Percentiles rank a stretch among this genome's conserved stretches.
phyloP scores from a whole-genome alignment of 2,888 invertebrate species.

The Allolobophora icterica region DNA sequence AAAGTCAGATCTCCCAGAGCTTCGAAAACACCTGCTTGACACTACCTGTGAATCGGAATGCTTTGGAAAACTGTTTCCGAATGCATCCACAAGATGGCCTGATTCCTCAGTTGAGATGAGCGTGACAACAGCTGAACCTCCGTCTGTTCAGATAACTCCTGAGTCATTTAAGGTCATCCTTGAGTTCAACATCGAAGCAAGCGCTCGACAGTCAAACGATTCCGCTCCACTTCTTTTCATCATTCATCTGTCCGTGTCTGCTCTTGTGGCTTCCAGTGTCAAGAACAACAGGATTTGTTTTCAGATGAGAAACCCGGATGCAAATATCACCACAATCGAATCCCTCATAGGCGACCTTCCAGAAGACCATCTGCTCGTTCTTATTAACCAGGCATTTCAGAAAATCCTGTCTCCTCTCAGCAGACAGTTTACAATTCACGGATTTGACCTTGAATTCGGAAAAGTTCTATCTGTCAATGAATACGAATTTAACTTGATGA shows the following conservation, averaged over 20 bases:
- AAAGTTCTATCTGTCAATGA: background rate
- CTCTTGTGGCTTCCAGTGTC: background rate
- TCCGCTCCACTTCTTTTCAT: background rate
- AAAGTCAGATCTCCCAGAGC: background rate
- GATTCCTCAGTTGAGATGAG: background rate
- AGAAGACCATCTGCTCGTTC: background rate
- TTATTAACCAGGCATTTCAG: constrained; percentile 1
- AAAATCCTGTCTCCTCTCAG: background rate
- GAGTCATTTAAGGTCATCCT: background rate
- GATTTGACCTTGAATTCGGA: background rate
- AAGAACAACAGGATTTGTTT: background rate
- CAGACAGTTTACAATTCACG: background rate
- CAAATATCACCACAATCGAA: background rate
- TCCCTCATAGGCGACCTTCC: background rate
- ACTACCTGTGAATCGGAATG: background rate
- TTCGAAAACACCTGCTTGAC: background rate
- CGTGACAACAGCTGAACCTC: background rate
- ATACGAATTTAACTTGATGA: background rate
- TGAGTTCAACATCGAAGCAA: background rate
- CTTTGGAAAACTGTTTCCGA: background rate
- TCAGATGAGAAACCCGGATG: background rate
- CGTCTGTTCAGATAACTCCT: background rate
- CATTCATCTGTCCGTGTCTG: background rate
- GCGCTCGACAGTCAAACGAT: background rate
- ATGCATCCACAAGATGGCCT: background rate